A percentile compares a stretch with the other conserved stretches of the same genome.
These are phyloP conservation scores for Tigriopus japonicus DNA, from an alignment of 1,140 invertebrate genomes.

Conservation along the genomic window DNA sequence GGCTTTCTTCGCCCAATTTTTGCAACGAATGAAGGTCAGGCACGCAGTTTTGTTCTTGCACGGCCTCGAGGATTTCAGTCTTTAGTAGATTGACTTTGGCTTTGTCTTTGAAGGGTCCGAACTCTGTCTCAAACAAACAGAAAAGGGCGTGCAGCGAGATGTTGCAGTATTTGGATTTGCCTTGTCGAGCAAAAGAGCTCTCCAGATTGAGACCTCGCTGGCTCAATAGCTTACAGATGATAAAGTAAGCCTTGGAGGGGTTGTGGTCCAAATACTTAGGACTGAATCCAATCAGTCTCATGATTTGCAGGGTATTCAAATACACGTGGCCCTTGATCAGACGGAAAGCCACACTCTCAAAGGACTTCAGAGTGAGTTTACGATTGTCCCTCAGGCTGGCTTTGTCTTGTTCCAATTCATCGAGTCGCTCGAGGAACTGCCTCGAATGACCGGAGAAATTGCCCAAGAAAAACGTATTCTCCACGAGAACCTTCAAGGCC, in stretches of 20 bases:
- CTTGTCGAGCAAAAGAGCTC: constrained; percentile 2
- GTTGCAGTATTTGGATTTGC: constrained; percentile 8
- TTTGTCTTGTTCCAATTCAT: background rate
- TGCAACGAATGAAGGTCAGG: background rate
- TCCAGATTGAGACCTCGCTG: constrained; percentile 5
- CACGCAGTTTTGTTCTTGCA: background rate
- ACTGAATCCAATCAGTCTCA: background rate
- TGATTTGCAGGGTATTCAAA: constrained; percentile 1
- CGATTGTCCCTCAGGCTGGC: background rate
- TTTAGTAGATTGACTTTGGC: background rate
- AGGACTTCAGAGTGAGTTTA: background rate
- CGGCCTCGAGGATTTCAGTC: background rate
- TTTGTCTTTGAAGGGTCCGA: constrained; percentile 5
- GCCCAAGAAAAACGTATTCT: background rate
- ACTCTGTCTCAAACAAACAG: constrained; percentile 6
- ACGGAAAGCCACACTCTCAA: background rate
- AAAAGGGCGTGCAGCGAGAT: background rate
- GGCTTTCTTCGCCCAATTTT: background rate
- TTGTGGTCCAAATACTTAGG: background rate
- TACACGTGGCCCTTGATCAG: background rate
- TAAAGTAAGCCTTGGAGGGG: constrained; percentile 9
- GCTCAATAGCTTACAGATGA: background rate
- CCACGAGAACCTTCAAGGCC: constrained; percentile 5
- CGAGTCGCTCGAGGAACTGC: background rate
- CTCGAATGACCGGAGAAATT: background rate